Evolutionary conservation across 2,888 invertebrate species (phyloP).

Genomic region (Himalopsyche tibetana): DNA sequence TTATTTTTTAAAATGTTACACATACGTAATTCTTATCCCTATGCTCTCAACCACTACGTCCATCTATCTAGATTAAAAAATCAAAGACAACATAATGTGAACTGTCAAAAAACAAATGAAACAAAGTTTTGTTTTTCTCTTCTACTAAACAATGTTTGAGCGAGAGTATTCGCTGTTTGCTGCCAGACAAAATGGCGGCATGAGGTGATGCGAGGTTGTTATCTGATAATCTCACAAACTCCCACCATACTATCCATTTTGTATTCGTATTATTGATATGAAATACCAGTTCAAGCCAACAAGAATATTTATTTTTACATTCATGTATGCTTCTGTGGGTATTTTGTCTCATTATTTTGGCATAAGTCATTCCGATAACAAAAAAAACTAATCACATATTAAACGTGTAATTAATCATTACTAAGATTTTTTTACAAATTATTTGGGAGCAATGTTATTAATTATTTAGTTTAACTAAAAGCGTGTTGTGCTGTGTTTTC

Average conservation of each 20-base stretch:
- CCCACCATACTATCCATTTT: neutral
- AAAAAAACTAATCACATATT: too few species aligned
- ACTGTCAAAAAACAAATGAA: neutral
- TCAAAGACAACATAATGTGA: neutral
- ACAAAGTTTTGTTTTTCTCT: neutral
- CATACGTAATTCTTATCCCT: too few species aligned
- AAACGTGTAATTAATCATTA: too few species aligned
- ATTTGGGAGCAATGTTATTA: too few species aligned
- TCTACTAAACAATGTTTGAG: neutral
- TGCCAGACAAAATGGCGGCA: slow-evolving; percentile 38
- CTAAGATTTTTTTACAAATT: too few species aligned
- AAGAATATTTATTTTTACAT: neutral
- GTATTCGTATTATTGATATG: neutral
- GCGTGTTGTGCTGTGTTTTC: too few species aligned
- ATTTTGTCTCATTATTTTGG: neutral
- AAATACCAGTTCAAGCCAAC: neutral
- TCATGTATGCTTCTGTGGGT: neutral
- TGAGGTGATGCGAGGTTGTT: slow-evolving; percentile 19
- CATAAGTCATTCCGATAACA: too few species aligned
- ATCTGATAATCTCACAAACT: slow-evolving; percentile 9
- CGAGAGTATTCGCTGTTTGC: slow-evolving; percentile 4
- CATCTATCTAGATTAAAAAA: too few species aligned
- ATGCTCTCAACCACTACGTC: too few species aligned
- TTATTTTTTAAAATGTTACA: too few species aligned
- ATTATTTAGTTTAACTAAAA: too few species aligned